Percentiles rank a stretch among this genome's conserved stretches.
Evolutionary conservation across 2,113 vertebrate species (phyloP).

Genomic region (Phylloscopus trochilus): DNA sequence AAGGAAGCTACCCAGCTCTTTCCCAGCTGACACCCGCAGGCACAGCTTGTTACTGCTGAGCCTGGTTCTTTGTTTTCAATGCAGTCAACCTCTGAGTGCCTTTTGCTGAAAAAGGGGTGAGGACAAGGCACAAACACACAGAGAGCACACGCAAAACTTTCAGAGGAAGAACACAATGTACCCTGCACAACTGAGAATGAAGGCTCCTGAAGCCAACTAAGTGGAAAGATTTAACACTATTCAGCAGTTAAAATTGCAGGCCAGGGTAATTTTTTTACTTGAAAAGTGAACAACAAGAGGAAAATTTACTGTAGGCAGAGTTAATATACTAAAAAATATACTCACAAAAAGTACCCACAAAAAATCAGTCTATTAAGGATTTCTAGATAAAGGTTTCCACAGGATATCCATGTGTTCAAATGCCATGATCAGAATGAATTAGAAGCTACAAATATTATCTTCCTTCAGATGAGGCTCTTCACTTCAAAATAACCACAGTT

Average conservation of each 20-base stretch:
- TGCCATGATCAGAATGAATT: not conserved
- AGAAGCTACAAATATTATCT: not conserved
- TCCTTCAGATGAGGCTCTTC: not conserved
- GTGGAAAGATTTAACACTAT: not conserved
- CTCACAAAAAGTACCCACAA: not conserved
- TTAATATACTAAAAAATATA: not conserved
- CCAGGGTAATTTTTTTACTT: not conserved
- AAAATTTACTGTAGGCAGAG: not conserved
- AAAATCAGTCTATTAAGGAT: not conserved
- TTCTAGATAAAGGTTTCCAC: not conserved
- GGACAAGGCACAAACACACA: not conserved
- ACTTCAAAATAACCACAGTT: not conserved
- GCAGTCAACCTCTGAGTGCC: not conserved
- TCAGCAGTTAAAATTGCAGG: not conserved
- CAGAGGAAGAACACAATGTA: not conserved
- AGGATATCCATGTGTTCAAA: not conserved
- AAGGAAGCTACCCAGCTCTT: not conserved
- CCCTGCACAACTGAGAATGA: not conserved
- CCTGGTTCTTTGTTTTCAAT: not conserved
- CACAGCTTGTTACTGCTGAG: not conserved
- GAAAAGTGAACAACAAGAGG: not conserved
- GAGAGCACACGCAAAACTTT: not conserved
- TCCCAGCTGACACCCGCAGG: not conserved
- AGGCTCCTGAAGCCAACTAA: not conserved
- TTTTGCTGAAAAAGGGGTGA: not conserved